phyloP scores from a whole-genome alignment of 2,797 vertebrate species.

The Cephalopachus bancanus region DNA sequence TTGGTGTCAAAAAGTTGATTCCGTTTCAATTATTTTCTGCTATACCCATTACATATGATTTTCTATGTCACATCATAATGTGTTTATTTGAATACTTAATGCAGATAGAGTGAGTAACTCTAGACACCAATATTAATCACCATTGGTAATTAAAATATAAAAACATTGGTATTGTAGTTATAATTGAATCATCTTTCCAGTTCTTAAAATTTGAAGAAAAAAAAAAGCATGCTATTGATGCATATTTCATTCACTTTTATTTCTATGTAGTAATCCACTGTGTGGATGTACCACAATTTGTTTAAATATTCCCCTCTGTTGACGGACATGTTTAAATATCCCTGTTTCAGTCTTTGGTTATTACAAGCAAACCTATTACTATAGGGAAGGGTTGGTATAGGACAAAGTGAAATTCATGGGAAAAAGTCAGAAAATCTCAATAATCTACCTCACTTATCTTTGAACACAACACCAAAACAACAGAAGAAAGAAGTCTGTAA shows the following conservation, averaged over 20 bases:
- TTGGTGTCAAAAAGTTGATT: neutral
- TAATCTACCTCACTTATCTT: neutral
- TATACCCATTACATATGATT: neutral
- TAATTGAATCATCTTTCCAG: constrained; percentile 16
- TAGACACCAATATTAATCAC: neutral
- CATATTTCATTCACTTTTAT: neutral
- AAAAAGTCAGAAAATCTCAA: neutral
- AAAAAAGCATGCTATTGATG: neutral
- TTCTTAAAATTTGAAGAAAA: constrained; percentile 20
- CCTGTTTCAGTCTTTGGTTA: neutral
- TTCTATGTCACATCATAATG: neutral
- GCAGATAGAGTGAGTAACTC: neutral
- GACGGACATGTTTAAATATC: neutral
- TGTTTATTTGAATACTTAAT: constrained; percentile 1
- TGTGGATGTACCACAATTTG: neutral
- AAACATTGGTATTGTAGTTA: neutral
- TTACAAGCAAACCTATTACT: constrained; percentile 30
- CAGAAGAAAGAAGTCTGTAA: neutral
- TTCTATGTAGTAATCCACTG: neutral
- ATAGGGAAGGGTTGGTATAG: neutral
- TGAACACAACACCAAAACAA: constrained; percentile 35
- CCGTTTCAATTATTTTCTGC: neutral
- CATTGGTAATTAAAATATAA: constrained; percentile 24
- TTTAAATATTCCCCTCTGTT: neutral
- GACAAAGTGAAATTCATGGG: neutral